Base-by-base conservation (phyloP, 2,888 invertebrate genomes). In the Cylloceria caligata region DNA sequence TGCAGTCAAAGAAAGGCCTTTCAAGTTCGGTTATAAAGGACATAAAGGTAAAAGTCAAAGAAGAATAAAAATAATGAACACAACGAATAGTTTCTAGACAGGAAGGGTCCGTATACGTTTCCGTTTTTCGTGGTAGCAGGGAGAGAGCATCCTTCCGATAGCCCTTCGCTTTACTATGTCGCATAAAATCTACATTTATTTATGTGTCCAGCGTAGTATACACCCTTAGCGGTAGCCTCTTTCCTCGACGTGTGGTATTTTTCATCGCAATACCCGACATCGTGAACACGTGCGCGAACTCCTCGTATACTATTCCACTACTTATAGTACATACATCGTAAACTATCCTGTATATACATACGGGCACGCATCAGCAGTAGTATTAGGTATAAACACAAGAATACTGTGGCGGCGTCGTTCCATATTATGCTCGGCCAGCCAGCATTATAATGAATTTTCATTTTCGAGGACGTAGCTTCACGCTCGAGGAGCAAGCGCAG, bases 381-480 rank as follows among this genome's bases (percentile, higher is more conserved):
- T 24, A 55, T 69, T 36, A 6, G 16, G 2, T 13, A 13, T 24
- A 52, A 4, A 52, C 24, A 52, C 13, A 21, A 24, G 13, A 11
- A 52, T 21, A n/a, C n/a, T n/a, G n/a, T n/a, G n/a, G n/a, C n/a
- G n/a, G n/a, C n/a, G 52, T 24, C 24, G 45, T 34, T 71, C 65
- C 24, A 30, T 49, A 81, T 74, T 80, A 83, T 78, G 80, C 83
- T 81, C 60, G 60, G 76, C 47, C 81, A 81, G 39, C 65, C 77
- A 36, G 55, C 68, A 84, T 85, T 85, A 84, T 34, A 84, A 85
- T 85, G 84, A 85, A 85, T 85, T 85, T 83, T 85, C 84, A 83
- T 85, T 81, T 80, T 80, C 79, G 82, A 85, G 80, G 64, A 82
- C 73, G 60, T 52, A 80, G 71, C 77, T 73, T 72, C 71, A 68